Base-by-base conservation (phyloP, 1,140 invertebrate species). In the Ctenoplectra terminalis region DNA sequence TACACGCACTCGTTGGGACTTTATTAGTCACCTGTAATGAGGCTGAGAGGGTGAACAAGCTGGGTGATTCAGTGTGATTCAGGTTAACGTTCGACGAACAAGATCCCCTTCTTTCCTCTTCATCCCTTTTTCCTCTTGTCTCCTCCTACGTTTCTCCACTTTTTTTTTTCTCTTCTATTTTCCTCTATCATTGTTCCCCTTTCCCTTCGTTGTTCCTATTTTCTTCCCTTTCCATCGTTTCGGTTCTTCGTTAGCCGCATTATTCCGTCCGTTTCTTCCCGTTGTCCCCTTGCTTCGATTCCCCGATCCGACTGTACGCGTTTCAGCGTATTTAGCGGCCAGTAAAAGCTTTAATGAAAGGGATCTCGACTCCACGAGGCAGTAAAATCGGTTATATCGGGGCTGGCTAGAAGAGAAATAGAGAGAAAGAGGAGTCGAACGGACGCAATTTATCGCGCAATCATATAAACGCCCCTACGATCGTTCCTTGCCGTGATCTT, bases 311-410 rank as follows among this genome's bases (percentile, higher is more conserved):
- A 56, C 54, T 52, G 66, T 50, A 48, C 60, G 73, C 77, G 81
- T 70, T 83, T 87, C 85, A 69, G 50, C 85, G 89, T 90, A 91
- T 91, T 91, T 91, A 91, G 90, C 86, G 69, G 84, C 83, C 83
- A 90, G 87, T 91, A 91, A 91, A 91, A 84, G 83, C 83, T 85
- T 84, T 91, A 90, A 90, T 91, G 88, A 91, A 91, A 90, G 85
- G 85, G 86, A 85, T 83, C 87, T 85, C 84, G 81, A 82, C 83
- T 84, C 85, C 73, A 86, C 80, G 82, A 70, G 84, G 85, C 89
- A 90, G 83, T 91, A 91, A 91, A 91, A 85, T 87, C 81, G 71
- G 79, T 87, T 88, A 82, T 83, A 91, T 90, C 87, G 90, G 85
- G 74, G 73, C 64, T 26, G 58, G 58, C 11, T 20, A 34, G 3